Percentiles rank a stretch among this genome's conserved stretches.
These are phyloP conservation scores for Ophthalmolycus amberensis DNA, from an alignment of 2,113 vertebrate species.

Conservation along the genomic window DNA sequence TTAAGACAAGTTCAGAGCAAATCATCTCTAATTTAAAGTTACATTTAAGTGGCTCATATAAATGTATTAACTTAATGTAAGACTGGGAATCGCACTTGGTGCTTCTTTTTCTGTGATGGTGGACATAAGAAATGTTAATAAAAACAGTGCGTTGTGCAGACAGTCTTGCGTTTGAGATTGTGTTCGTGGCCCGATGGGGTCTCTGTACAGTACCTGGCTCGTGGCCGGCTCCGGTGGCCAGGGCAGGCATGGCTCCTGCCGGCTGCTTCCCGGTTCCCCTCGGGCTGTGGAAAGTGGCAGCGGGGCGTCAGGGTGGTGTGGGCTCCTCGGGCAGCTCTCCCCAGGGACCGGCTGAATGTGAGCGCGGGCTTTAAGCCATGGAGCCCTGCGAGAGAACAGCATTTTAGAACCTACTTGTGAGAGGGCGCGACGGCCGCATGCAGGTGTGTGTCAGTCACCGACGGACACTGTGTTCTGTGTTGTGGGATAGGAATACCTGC, in stretches of 20 bases:
- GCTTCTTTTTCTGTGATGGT: neutral
- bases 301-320: conserved; percentile 49
- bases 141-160: neutral
- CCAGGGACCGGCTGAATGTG: conserved; percentile 40
- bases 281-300: conserved; percentile 67
- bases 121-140: neutral
- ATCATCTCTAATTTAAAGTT: conserved; percentile 18
- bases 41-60: neutral
- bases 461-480: conserved; percentile 21
- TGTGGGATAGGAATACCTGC: conserved; percentile 21
- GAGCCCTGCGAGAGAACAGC: conserved; percentile 68
- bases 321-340: conserved; percentile 47
- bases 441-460: conserved; percentile 42
- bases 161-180: neutral
- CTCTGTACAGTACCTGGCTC: conserved; percentile 71
- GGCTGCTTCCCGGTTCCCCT: conserved; percentile 59
- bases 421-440: conserved; percentile 16
- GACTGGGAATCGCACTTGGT: neutral
- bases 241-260: conserved; percentile 76
- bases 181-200: neutral
- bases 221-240: conserved; percentile 70
- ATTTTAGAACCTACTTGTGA: conserved; percentile 63
- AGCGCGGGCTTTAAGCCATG: conserved; percentile 67
- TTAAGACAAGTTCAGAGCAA: neutral
- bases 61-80: neutral